Percentiles rank a stretch among this genome's conserved stretches.
These are phyloP conservation scores for Ciona savignyi DNA, from an alignment of 23 tunicate genomes.

Conservation along the genomic window DNA sequence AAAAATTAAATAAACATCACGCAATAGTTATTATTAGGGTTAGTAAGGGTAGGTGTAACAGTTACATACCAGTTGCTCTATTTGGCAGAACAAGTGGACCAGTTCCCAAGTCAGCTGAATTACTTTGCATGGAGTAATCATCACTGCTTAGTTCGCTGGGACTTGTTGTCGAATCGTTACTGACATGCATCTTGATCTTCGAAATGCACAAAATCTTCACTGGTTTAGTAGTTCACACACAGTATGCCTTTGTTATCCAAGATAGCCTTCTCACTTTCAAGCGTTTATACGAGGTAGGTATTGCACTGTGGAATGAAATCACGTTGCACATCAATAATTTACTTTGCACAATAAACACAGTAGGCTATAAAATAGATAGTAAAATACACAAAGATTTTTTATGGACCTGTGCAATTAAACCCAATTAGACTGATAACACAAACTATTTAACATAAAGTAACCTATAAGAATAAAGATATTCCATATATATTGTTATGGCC, in stretches of 20 bases:
- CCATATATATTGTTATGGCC: too few relatives aligned
- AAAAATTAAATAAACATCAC: too few relatives aligned
- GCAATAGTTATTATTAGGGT: too few relatives aligned
- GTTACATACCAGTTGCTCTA: constrained; percentile 8
- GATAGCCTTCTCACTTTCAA: background rate
- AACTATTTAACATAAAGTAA: too few relatives aligned
- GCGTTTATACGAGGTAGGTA: constrained; percentile 34
- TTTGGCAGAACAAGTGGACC: background rate
- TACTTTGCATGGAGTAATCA: constrained; percentile 19
- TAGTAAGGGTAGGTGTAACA: too few relatives aligned
- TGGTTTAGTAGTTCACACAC: background rate
- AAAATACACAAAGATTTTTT: too few relatives aligned
- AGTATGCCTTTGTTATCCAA: background rate
- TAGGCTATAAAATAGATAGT: too few relatives aligned
- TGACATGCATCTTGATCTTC: constrained; percentile 29
- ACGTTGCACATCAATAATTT: too few relatives aligned
- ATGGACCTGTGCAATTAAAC: too few relatives aligned
- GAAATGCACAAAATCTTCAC: background rate
- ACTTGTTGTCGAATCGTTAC: constrained; percentile 20
- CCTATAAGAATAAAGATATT: too few relatives aligned
- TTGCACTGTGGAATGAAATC: constrained; percentile 35
- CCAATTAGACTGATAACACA: too few relatives aligned
- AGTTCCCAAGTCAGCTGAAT: background rate
- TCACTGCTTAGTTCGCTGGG: constrained; percentile 26
- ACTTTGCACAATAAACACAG: background rate